phyloP scores from a whole-genome alignment of 2,113 vertebrate genomes.

The Nycticorax nycticorax region DNA sequence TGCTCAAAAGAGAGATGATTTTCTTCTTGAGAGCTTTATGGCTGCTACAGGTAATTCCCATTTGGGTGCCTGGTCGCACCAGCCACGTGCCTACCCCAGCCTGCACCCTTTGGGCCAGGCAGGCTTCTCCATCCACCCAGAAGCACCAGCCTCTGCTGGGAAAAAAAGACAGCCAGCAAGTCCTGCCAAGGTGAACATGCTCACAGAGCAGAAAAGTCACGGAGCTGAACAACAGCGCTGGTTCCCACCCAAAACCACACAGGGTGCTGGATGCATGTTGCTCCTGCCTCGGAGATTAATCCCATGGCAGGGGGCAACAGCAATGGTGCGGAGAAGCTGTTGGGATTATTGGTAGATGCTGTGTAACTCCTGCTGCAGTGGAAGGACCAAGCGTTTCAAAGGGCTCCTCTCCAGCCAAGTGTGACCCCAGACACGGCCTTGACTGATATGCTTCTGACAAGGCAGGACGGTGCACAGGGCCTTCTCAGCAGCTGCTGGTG shows the following conservation, averaged over 20 bases:
- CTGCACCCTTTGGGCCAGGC: background rate
- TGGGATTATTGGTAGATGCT: background rate
- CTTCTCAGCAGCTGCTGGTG: background rate
- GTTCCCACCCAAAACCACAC: background rate
- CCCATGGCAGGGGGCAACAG: background rate
- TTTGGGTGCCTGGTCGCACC: background rate
- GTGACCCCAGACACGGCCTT: background rate
- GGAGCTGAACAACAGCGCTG: background rate
- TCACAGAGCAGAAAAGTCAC: background rate
- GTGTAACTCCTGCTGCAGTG: background rate
- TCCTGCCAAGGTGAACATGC: rapidly evolving
- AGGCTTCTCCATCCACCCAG: background rate
- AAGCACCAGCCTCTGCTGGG: background rate
- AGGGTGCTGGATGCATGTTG: no score
- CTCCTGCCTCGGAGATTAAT: background rate
- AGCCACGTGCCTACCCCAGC: background rate
- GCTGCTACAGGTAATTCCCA: background rate
- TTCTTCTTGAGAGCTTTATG: background rate
- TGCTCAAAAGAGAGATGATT: background rate
- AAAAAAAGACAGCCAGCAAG: background rate
- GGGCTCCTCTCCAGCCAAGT: background rate
- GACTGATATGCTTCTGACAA: background rate
- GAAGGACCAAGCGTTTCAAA: background rate
- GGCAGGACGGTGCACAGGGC: background rate
- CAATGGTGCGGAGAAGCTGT: background rate